Conservation (phyloP, 2,888 invertebrate genomes). For the Iselma pallidipennis region DNA sequence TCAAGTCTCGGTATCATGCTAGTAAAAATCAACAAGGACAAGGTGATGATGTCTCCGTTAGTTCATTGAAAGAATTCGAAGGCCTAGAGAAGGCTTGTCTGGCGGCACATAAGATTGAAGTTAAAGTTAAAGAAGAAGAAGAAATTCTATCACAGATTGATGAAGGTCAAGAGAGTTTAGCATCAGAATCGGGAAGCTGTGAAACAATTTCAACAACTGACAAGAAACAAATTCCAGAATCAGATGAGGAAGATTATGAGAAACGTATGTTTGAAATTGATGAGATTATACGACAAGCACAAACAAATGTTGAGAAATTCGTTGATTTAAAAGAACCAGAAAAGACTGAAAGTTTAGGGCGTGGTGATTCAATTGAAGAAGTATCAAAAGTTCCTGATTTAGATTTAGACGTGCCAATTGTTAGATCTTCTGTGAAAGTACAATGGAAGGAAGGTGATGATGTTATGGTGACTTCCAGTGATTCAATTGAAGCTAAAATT, state of each 20-base stretch:
- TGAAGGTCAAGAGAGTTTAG: slow-evolving; percentile 58
- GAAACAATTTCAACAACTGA: slow-evolving; percentile 66
- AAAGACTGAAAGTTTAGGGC: slow-evolving; percentile 59
- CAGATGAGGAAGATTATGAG: slow-evolving; percentile 64
- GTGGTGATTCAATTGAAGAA: slow-evolving; percentile 60
- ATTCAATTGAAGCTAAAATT: slow-evolving; percentile 63
- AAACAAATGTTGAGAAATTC: slow-evolving; percentile 67
- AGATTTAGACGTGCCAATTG: slow-evolving; percentile 56
- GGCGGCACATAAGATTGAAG: slow-evolving; percentile 81
- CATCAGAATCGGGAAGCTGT: slow-evolving; percentile 63
- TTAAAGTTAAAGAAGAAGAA: slow-evolving; percentile 84
- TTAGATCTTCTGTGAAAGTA: slow-evolving; percentile 53
- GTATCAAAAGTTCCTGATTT: slow-evolving; percentile 60
- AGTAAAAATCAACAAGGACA: slow-evolving; percentile 76
- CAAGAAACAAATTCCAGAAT: slow-evolving; percentile 63
- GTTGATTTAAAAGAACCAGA: slow-evolving; percentile 63
- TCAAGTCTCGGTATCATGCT: slow-evolving; percentile 71
- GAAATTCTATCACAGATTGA: slow-evolving; percentile 66
- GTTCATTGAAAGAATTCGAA: slow-evolving; percentile 91
- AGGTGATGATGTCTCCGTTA: slow-evolving; percentile 84
- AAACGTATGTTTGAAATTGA: slow-evolving; percentile 70
- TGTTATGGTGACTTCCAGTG: slow-evolving; percentile 65
- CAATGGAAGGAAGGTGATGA: slow-evolving; percentile 55
- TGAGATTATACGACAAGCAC: slow-evolving; percentile 69
- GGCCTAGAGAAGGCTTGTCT: slow-evolving; percentile 86